Base-by-base conservation (phyloP, 2,113 vertebrate genomes). In the Maccullochella peelii region DNA sequence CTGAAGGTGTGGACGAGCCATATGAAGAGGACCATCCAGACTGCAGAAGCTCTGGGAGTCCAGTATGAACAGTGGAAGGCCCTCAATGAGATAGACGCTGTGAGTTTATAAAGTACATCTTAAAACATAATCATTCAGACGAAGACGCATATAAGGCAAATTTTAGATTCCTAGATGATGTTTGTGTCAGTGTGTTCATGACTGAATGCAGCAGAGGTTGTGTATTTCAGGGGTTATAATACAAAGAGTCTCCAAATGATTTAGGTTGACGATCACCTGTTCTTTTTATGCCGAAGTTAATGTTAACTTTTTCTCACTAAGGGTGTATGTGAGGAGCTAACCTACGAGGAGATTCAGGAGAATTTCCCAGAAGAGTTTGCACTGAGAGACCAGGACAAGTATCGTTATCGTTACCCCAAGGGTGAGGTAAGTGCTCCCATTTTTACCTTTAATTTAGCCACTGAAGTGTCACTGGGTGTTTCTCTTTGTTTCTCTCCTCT, bases 41-140 rank as follows among this genome's bases (percentile, higher is more conserved):
- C 97, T 0, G 97, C 97, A 42, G 96, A 97, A 72, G 93, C 95
- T 5, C 84, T 98, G 54, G 94, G 89, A 0, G 95, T 97, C n/a
- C 95, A 95, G 63, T 98, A 98, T 23, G 97, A 98, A 74, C 97
- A 98, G 87, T 98, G 97, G 97, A 98, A 98, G 52, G 97, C 97
- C 3, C 94, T 98, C 73, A 98, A 98, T 11, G 97, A 98, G 90
- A 97, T 98, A 1, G 96, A 98, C 1, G 97, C 97, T 0, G 97
- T 98, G 82, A 97, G 96, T 91, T 55, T 6, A 30, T 25, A 5
- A 69, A 30, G 21, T 8, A n/a, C 18, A 50, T 16, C 10, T 40
- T 52, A 42, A 50, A 74, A n/a, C 14, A 8, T 5, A n/a, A 30
- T 25, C 20, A 36, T 27, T 36, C 7, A 62, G 4, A 50, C 0